Base-by-base conservation (phyloP, 2,113 vertebrate genomes). In the Charadrius vociferus region DNA sequence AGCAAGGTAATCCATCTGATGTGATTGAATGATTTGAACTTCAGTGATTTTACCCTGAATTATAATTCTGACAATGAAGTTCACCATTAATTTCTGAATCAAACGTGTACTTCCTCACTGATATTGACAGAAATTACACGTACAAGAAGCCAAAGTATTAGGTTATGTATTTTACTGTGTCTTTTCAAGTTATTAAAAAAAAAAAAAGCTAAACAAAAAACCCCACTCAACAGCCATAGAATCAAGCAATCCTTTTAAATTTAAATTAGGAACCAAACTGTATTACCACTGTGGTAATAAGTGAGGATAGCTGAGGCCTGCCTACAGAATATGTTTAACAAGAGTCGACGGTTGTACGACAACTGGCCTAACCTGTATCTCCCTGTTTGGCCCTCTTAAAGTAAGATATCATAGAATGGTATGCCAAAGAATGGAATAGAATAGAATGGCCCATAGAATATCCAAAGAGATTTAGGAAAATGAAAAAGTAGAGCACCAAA, bases 311-410 rank as follows among this genome's bases (percentile, higher is more conserved):
- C 55, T 16, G n/a, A 90, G 74, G 91, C 88, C 96, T 72, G 91
- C 88, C 96, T 72, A 47, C 0, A 32, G 61, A 58, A 8, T 7
- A 15, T 0, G 29, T 50, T 41, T n/a, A 55, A 14, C 45, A n/a
- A 58, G 55, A 88, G 72, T 3, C 36, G 61, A 29, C 0, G 39
- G 67, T 3, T 74, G 23, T 9, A 5, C 21, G 59, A 77, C 55
- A 91, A 84, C 73, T 24, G 73, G 89, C 94, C 87, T 71, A 89
- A 91, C 52, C 81, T 53, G 84, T 61, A 71, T 29, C 47, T 73
- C 49, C 22, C 32, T 10, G 29, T 12, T 14, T 2, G 56, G 34
- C 17, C 53, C 20, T 10, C 41, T 66, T 47, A 13, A 32, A 83
- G n/a, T 2, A n/a, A n/a, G 32, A 21, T 8, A 56, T 3, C 43